Evolutionary conservation across 2,888 invertebrate genomes (phyloP).

Genomic region (Xanthia togata): DNA sequence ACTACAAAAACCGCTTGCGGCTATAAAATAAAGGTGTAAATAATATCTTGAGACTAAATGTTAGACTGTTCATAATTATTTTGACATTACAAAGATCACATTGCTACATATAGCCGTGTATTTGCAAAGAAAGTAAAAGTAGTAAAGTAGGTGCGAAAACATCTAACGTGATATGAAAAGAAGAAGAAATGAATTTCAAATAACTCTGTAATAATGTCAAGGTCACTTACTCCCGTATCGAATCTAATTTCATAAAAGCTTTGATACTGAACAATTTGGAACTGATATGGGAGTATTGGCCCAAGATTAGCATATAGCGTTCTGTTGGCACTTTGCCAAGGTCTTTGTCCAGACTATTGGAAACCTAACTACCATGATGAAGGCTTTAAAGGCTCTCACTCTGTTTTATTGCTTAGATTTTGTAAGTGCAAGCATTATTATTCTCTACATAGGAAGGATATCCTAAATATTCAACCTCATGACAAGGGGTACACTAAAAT

Average conservation of each 20-base stretch:
- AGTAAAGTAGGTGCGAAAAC: background rate
- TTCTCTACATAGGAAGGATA: background rate
- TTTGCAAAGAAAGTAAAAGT: background rate
- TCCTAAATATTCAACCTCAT: background rate
- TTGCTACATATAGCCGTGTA: too few species aligned
- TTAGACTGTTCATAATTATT: background rate
- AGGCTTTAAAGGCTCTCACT: background rate
- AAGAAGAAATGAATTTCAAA: constrained; percentile 13
- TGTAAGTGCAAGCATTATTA: background rate
- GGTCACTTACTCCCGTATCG: constrained; percentile 5
- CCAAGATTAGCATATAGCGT: constrained; percentile 39
- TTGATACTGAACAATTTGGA: constrained; percentile 34
- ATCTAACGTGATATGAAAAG: background rate
- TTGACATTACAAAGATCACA: background rate
- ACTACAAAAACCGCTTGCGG: too few species aligned
- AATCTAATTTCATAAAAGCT: constrained; percentile 46
- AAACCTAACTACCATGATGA: background rate
- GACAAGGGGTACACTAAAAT: background rate
- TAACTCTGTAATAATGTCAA: background rate
- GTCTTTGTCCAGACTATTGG: constrained; percentile 29
- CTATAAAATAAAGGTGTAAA: too few species aligned
- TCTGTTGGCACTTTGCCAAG: constrained; percentile 34
- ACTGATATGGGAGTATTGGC: constrained; percentile 30
- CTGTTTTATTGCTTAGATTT: constrained; percentile 5
- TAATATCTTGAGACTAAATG: too few species aligned